Conservation (phyloP, 2,113 vertebrate genomes). For the Solea solea region DNA sequence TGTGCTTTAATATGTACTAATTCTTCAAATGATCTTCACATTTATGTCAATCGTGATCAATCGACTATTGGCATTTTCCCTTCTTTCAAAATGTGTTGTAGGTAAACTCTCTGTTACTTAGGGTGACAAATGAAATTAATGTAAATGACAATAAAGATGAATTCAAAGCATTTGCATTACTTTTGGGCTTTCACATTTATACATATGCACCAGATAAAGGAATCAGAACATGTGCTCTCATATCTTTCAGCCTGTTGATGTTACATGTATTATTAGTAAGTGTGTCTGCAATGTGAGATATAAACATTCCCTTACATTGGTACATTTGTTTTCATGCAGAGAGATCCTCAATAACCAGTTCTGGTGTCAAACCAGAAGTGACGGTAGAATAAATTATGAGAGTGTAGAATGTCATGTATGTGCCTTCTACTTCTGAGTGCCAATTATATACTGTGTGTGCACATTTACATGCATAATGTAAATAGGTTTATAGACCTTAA, state of each 20-base stretch:
- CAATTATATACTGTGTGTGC: conserved; percentile 1
- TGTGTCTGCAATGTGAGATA: conserved; percentile 23
- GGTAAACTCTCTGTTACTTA: too few species aligned
- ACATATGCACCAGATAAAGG: conserved; percentile 75
- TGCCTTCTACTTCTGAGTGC: not conserved
- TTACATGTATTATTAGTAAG: conserved; percentile 36
- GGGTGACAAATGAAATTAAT: conserved; percentile 22
- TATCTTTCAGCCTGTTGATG: conserved; percentile 43
- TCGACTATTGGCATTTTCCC: too few species aligned
- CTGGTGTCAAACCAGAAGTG: not conserved
- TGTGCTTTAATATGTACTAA: not conserved
- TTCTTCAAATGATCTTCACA: conserved; percentile 7
- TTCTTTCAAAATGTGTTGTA: too few species aligned
- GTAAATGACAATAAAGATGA: conserved; percentile 62
- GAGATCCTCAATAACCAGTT: not conserved
- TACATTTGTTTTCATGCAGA: conserved; percentile 16
- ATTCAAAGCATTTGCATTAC: conserved; percentile 60
- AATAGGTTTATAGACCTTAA: not conserved
- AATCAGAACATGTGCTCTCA: conserved; percentile 64
- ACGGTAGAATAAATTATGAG: not conserved
- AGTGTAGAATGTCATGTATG: not conserved
- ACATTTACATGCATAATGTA: not conserved
- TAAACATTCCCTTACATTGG: not conserved
- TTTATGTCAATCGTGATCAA: not conserved
- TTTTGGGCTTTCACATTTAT: conserved; percentile 52